Base-by-base conservation (phyloP, 2,113 vertebrate species). In the Pelmatolapia mariae region DNA sequence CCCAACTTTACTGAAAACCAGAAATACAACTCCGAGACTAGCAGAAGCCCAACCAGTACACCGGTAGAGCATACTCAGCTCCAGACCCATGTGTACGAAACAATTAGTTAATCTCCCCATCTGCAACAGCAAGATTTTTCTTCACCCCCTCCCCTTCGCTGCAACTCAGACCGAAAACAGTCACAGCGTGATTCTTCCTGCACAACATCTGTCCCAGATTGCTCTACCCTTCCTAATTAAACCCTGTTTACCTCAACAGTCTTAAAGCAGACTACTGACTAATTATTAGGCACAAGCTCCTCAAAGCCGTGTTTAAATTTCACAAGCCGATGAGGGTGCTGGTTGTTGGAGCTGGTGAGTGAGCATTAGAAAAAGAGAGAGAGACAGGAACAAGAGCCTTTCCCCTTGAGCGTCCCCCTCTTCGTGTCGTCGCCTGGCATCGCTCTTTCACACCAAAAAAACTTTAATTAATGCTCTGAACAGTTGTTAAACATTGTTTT, bases 121-220 rank as follows among this genome's bases (percentile, higher is more conserved):
- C 63, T 50, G 54, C 22, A 85, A 83, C 11, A 80, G 54, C 11
- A 2, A 45, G 73, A 57, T 22, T 31, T 47, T 84, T 68, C 10
- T 56, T 68, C 22, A 68, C 33, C 33, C 61, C 61, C 15, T 40
- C 29, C 38, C n/a, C 59, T 40, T 33, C 2, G 15, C 31, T 59
- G 82, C 19, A 47, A 82, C 89, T 52, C 61, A 83, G 87, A 88
- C 82, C 12, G n/a, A 87, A 92, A 90, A 84, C 89, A 88, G 84
- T 84, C 92, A 33, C 90, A 86, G 89, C 36, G 36, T 84, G 89
- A 83, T 89, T 84, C 57, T 68, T 83, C 83, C 88, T 88, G 88
- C 93, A 92, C 87, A 92, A 90, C 92, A 94, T 93, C 91, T 94
- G 93, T 94, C 91, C 89, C 94, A 91, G 90, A 94, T 92, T 87